These are phyloP conservation scores for Spodoptera picta DNA, from an alignment of 2,888 invertebrate genomes.

Conservation along the genomic window DNA sequence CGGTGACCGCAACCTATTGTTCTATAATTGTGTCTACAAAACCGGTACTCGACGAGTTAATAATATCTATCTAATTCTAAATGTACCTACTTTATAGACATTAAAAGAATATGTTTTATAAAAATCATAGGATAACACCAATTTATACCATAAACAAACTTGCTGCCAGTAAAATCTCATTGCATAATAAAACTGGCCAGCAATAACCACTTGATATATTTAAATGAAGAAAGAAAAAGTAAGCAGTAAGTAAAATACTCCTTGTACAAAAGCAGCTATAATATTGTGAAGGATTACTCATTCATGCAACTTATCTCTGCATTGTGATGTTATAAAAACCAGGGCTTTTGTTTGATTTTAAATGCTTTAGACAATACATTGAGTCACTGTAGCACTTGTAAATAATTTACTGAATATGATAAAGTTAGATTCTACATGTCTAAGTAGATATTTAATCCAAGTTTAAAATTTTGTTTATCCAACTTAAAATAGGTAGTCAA, in stretches of 20 bases:
- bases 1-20: too few relatives aligned
- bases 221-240: conserved; percentile 34
- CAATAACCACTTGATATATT: conserved; percentile 13
- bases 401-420: conserved; percentile 2
- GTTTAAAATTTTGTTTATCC: too few relatives aligned
- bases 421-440: background rate
- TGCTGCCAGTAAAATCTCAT: too few relatives aligned
- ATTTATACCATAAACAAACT: too few relatives aligned
- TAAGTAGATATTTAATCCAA: background rate
- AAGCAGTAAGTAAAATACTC: conserved; percentile 16
- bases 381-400: conserved; percentile 34
- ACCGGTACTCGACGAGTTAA: too few relatives aligned
- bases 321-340: conserved; percentile 44
- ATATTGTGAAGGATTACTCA: conserved; percentile 46
- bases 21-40: too few relatives aligned
- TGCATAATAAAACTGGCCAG: conserved; percentile 18
- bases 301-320: conserved; percentile 46
- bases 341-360: conserved; percentile 42
- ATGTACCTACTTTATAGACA: too few relatives aligned
- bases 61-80: too few relatives aligned
- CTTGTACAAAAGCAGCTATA: conserved; percentile 28
- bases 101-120: too few relatives aligned
- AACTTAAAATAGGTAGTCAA: too few relatives aligned
- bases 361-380: conserved; percentile 34
- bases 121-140: too few relatives aligned